A percentile compares a stretch with the other conserved stretches of the same genome.
Conservation (phyloP, 1,140 invertebrate genomes). For the Cepaea nemoralis region DNA sequence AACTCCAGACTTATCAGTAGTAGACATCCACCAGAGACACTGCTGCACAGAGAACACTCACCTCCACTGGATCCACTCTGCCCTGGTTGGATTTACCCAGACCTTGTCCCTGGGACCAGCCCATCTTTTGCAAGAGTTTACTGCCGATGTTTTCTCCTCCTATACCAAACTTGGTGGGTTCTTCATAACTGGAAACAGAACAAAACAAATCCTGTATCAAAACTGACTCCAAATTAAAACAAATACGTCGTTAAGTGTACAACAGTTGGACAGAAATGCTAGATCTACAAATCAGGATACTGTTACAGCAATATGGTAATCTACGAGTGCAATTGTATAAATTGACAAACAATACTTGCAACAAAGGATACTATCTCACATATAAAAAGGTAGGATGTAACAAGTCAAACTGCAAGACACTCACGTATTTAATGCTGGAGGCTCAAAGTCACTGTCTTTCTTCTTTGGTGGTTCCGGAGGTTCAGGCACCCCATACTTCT, state of each 20-base stretch:
- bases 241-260: no score
- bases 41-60: constrained; percentile 63
- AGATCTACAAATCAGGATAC: no score
- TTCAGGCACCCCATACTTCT: constrained; percentile 92
- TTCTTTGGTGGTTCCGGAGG: constrained; percentile 75
- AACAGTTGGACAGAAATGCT: no score
- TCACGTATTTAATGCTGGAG: constrained; percentile 48
- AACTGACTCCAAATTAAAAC: no score
- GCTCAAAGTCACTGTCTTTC: constrained; percentile 33
- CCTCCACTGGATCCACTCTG: constrained; percentile 90
- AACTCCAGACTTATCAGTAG: no score
- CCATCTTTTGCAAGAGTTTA: constrained; percentile 97
- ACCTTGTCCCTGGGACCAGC: constrained; percentile 96
- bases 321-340: no score
- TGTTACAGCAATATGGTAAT: no score
- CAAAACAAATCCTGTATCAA: no score
- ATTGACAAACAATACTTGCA: no score
- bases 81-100: constrained; percentile 93
- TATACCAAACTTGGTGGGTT: constrained; percentile 76
- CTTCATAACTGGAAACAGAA: constrained; percentile 53
- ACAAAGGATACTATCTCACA: no score
- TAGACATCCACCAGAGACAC: no score
- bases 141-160: constrained; percentile 91
- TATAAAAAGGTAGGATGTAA: no score
- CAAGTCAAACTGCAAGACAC: constrained; percentile 19